phyloP scores from a whole-genome alignment of 2,113 vertebrate genomes.

The Gopherus evgoodei region DNA sequence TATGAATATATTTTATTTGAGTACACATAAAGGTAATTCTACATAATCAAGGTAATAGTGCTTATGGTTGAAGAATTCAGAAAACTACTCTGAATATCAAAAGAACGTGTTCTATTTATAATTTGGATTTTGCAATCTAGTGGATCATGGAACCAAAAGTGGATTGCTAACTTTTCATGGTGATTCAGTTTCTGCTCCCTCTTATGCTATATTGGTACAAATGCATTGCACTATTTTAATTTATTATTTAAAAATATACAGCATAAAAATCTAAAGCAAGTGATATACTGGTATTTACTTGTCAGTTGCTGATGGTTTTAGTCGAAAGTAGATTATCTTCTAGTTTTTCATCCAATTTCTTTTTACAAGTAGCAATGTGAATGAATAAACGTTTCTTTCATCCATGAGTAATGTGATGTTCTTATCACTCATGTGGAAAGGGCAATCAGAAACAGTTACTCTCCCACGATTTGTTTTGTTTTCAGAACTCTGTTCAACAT shows the following conservation, averaged over 20 bases:
- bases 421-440: conserved; percentile 27
- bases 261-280: neutral
- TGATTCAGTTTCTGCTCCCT: conserved; percentile 50
- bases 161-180: conserved; percentile 34
- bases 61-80: neutral
- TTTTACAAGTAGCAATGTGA: conserved; percentile 31
- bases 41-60: neutral
- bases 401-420: conserved; percentile 33
- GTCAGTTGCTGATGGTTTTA: conserved; percentile 13
- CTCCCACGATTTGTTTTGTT: conserved; percentile 9
- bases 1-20: conserved; percentile 44
- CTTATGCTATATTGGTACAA: conserved; percentile 6
- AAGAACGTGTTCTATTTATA: conserved; percentile 40
- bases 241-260: conserved; percentile 22
- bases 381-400: conserved; percentile 27
- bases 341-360: conserved; percentile 12
- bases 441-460: neutral
- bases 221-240: conserved; percentile 17
- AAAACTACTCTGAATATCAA: conserved; percentile 31
- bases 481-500: neutral
- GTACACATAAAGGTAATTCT: conserved; percentile 13
- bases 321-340: conserved; percentile 15
- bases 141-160: conserved; percentile 23
- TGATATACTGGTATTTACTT: conserved; percentile 49
- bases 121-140: conserved; percentile 50